These are phyloP conservation scores for Orientallactaga sibirica DNA, from an alignment of 2,797 vertebrate species.

Conservation along the genomic window DNA sequence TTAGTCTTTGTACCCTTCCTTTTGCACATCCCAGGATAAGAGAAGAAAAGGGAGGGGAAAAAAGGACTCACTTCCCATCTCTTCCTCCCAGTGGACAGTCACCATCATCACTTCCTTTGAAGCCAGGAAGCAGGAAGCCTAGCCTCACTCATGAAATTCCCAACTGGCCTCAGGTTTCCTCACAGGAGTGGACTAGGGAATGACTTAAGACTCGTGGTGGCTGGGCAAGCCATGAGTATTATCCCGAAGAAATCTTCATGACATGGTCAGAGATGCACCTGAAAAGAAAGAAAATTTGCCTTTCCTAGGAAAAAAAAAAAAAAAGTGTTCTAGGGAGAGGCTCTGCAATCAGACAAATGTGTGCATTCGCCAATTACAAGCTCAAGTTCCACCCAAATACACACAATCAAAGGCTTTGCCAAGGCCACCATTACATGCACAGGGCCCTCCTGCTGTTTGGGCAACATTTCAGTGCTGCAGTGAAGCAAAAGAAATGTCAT, in stretches of 20 bases:
- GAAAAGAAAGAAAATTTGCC: constrained; percentile 24
- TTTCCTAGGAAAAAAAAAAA: constrained; percentile 37
- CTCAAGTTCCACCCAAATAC: constrained; percentile 80
- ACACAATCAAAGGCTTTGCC: constrained; percentile 76
- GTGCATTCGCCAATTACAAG: constrained; percentile 72
- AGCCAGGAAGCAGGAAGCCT: constrained; percentile 65
- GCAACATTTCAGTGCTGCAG: constrained; percentile 60
- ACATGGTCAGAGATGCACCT: neutral
- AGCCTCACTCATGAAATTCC: neutral
- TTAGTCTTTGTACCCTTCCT: constrained; percentile 66
- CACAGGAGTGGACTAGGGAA: neutral
- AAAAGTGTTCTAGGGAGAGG: constrained; percentile 73
- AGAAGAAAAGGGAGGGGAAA: constrained; percentile 31
- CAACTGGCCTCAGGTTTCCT: neutral
- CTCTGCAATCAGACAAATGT: constrained; percentile 64
- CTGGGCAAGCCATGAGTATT: neutral
- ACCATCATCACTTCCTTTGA: constrained; percentile 61
- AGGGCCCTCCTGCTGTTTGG: constrained; percentile 74
- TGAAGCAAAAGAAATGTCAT: constrained; percentile 74
- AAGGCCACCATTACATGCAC: constrained; percentile 67
- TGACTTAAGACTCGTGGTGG: neutral
- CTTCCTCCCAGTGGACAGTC: constrained; percentile 71
- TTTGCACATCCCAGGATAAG: constrained; percentile 66
- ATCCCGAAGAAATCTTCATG: neutral
- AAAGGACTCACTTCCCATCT: constrained; percentile 33